These are phyloP conservation scores for Pseudachorutes palmiensis DNA, from an alignment of 1,140 invertebrate genomes.

Conservation along the genomic window DNA sequence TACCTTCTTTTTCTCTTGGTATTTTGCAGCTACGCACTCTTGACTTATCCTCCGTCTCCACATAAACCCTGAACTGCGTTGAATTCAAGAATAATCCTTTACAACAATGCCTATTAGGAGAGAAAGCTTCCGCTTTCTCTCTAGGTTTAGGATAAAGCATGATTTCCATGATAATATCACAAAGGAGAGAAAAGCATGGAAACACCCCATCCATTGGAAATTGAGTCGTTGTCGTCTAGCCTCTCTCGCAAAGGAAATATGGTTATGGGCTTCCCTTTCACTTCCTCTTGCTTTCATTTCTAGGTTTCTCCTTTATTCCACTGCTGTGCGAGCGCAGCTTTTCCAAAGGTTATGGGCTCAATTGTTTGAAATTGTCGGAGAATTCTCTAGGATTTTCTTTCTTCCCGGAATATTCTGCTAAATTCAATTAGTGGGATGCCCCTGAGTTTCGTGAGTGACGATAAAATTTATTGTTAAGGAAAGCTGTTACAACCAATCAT, in stretches of 20 bases:
- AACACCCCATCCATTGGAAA: conserved; percentile 32
- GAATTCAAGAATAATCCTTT: conserved; percentile 34
- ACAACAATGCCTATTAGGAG: neutral
- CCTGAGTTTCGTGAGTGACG: neutral
- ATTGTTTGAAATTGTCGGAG: too few species aligned
- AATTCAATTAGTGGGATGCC: neutral
- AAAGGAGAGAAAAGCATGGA: conserved; percentile 6
- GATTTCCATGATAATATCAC: conserved; percentile 36
- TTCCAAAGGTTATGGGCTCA: neutral
- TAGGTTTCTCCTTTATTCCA: too few species aligned
- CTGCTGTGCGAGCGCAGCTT: too few species aligned
- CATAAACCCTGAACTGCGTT: too few species aligned
- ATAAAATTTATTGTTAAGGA: conserved; percentile 31
- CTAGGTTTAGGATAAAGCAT: conserved; percentile 13
- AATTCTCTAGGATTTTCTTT: neutral
- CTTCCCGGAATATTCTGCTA: neutral
- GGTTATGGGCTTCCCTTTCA: conserved; percentile 13
- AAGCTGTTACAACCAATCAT: conserved; percentile 30
- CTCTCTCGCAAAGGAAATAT: conserved; percentile 22
- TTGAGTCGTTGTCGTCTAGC: conserved; percentile 24
- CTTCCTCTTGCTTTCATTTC: neutral
- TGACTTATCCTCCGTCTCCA: neutral
- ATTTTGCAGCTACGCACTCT: conserved; percentile 24
- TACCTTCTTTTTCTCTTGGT: conserved; percentile 12
- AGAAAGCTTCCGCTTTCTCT: neutral